Conservation (phyloP, 2,113 vertebrate species). For the Chunga burmeisteri region DNA sequence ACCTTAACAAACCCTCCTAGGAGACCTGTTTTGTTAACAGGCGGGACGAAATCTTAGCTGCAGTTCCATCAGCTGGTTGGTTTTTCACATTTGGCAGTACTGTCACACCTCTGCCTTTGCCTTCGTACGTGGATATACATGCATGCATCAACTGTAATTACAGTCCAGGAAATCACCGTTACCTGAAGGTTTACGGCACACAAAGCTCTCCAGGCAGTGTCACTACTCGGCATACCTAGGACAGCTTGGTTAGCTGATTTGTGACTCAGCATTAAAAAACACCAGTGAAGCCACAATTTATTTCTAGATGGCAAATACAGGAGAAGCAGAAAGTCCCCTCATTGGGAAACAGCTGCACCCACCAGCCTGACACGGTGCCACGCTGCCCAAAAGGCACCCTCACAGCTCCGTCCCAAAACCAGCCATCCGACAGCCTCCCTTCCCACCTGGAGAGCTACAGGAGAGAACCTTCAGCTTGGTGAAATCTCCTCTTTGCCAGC, state of each 20-base stretch:
- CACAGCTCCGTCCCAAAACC: background rate
- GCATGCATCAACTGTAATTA: background rate
- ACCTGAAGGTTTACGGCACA: background rate
- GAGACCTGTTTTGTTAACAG: background rate
- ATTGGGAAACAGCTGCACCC: background rate
- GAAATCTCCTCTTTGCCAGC: background rate
- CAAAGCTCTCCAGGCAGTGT: background rate
- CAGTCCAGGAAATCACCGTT: background rate
- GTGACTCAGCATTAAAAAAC: background rate
- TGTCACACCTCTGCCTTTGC: background rate
- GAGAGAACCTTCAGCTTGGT: background rate
- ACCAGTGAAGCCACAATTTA: background rate
- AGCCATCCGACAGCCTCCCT: background rate
- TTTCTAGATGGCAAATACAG: background rate
- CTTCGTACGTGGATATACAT: background rate
- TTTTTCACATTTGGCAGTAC: background rate
- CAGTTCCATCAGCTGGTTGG: background rate
- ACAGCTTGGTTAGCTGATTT: background rate
- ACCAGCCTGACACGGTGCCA: background rate
- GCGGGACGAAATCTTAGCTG: background rate
- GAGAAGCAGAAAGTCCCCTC: background rate
- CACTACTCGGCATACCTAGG: background rate
- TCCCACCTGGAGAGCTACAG: background rate
- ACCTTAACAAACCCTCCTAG: background rate
- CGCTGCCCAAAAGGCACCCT: background rate